Base-by-base conservation (phyloP, 2,797 vertebrate genomes). In the Lepus townsendii region DNA sequence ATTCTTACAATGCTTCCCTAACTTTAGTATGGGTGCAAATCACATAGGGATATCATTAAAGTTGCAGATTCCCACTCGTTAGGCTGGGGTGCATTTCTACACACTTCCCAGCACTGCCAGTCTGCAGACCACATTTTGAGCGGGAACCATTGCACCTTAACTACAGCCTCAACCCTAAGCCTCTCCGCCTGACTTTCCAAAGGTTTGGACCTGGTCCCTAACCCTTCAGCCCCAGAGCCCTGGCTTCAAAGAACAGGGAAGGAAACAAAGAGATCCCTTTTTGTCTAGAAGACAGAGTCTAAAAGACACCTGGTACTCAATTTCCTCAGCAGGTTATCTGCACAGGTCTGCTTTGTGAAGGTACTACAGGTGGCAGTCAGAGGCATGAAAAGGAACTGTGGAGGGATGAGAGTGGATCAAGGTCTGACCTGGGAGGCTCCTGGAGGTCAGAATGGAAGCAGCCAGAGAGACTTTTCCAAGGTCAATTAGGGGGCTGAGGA, bases 31-130 rank as follows among this genome's bases (percentile, higher is more conserved):
- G 22, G 32, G 42, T 5, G 22, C 2, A 35, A 17, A 6, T 52
- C 38, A 50, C 84, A 60, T 35, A 26, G 3, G 12, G 47, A 79
- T n/a, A 60, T 63, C 57, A 83, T 52, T 84, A 12, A 68, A 60
- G 73, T 54, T 75, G 66, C 30, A 54, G 69, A 66, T 32, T 47
- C 30, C 60, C 75, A 65, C 50, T 63, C 52, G 12, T n/a, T 50
- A 88, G 42, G 8, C 88, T 93, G 35, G 57, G 22, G 26, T 60
- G 50, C 30, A 38, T 66, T 84, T 92, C 68, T 95, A 27, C 35
- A 78, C 17, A 83, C 13, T 47, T 78, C 14, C 22, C 10, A 12
- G 54, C 27, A 32, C n/a, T 42, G 22, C 13, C 30, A 30, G 35
- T 87, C 50, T 50, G 35, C 26, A 79, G 57, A 69, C 0, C 20